A percentile compares a stretch with the other conserved stretches of the same genome.
Conservation (phyloP, 2,888 invertebrate species). For the Eubasilissa splendida region DNA sequence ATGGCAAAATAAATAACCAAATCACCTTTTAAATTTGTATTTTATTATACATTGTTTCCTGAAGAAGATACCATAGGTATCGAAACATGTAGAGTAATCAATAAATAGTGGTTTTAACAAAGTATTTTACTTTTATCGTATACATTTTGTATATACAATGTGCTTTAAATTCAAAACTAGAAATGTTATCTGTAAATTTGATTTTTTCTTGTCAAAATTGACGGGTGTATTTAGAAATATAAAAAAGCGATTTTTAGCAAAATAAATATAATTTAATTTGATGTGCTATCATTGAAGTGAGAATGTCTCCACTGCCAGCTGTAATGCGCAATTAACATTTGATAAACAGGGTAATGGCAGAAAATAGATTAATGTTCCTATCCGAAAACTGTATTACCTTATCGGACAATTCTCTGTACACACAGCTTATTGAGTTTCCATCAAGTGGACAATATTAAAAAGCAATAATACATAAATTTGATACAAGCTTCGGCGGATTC, state of each 20-base stretch:
- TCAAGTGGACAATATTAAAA: conserved; percentile 51
- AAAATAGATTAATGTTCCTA: conserved; percentile 56
- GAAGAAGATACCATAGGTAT: too few relatives aligned
- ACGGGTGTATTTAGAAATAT: too few relatives aligned
- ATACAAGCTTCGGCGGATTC: background rate
- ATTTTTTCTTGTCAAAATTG: too few relatives aligned
- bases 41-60: too few relatives aligned
- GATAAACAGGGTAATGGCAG: conserved; percentile 35
- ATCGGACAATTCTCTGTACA: conserved; percentile 46
- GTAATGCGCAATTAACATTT: conserved; percentile 18
- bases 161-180: too few relatives aligned
- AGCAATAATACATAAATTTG: conserved; percentile 45
- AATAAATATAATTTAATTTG: background rate
- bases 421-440: conserved; percentile 18
- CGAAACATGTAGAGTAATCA: too few relatives aligned
- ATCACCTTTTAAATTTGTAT: too few relatives aligned
- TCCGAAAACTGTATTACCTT: conserved; percentile 52
- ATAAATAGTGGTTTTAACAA: too few relatives aligned
- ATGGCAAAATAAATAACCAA: too few relatives aligned
- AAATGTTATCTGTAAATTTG: too few relatives aligned
- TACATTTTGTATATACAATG: too few relatives aligned
- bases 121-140: too few relatives aligned
- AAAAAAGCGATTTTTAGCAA: background rate
- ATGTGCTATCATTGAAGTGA: background rate
- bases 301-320: background rate